Base-by-base conservation (phyloP, 2,888 invertebrate species). In the Pseudococcus jackbeardsleyi region DNA sequence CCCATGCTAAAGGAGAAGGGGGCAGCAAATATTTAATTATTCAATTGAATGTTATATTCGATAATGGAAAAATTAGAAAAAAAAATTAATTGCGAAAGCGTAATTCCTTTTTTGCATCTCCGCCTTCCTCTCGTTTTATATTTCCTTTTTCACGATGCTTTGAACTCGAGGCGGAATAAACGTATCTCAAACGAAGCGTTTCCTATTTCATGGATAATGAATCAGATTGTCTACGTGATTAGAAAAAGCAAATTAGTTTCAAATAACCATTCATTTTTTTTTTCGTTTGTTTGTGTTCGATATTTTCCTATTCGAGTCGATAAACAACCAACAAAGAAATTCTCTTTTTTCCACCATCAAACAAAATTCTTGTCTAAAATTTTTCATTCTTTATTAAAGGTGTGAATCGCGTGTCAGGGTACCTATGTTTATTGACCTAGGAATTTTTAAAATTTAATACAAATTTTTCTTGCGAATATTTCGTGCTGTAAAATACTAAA, bases 191-290 rank as follows among this genome's bases (percentile, higher is more conserved):
- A 77, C 77, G 39, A 77, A 77, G 77, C 77, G 77, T 77, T 77
- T 39, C 77, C 77, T 77, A 77, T 77, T 77, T 77, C 77, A 77
- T 77, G 77, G 77, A 26, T 77, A 77, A 77, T 77, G 77, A 77
- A 77, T 77, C 77, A 77, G 77, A 77, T 77, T 39, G 77, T 77
- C 77, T 77, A 77, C 39, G 77, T 77, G 77, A 77, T 77, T 77
- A 15, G 77, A 77, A 77, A 26, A 77, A 77, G 39, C 39, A 26
- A 77, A 77, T 77, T 77, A 77, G 77, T 77, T 77, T 26, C 39
- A 26, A 77, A 77, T 33, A 77, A 39, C 39, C 77, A 15, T 77
- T 77, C 39, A 77, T 77, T 26, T 33, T 33, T 33, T 33, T 33
- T 33, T 33, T 33, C 26, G 26, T 77, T 39, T 77, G 26, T 77